Base-by-base conservation (phyloP, 1,140 invertebrate genomes). In the Tribolium castaneum region DNA sequence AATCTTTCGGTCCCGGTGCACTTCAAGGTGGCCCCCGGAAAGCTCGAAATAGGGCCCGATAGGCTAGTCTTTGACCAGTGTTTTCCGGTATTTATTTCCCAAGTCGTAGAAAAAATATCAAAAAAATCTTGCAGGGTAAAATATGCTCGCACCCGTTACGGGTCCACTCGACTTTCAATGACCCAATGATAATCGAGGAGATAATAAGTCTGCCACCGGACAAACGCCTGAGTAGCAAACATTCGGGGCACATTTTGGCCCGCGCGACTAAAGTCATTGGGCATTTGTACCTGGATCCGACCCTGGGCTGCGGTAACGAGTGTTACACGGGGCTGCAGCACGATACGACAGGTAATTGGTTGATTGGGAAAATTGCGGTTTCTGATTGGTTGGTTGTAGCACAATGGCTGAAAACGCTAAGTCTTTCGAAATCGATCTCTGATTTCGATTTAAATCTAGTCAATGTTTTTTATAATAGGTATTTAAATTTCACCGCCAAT, bases 11-110 rank as follows among this genome's bases (percentile, higher is more conserved):
- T 93, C 22, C 89, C 90, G 0, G 89, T 93, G 10, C 88, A 90
- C 70, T 92, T 93, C 86, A 87, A 88, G 80, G 89, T 92, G 5
- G 89, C 91, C 0, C 87, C 90, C 51, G 92, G 92, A 30, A 89
- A 89, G 80, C 81, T 91, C 66, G 87, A 89, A 74, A 89, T 93
- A 49, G 88, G 90, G 16, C 89, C 92, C 30, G 90, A 92, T 80
- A 89, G 90, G 79, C 85, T 96, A 10, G 87, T 92, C 52, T 95
- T 96, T 86, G 90, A 93, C 76, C 91, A 95, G 86, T 94, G 93
- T 80, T 96, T 96, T 90, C 95, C 95, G 35, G 94, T 95, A 30
- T 30, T 30, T 30, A 5, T 30, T 30, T 30, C 3, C 3, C 3
- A 30, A 89, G 91, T 91, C 1, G 22, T 6, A 19, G 6, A 51